These are phyloP conservation scores for Apamea anceps DNA, from an alignment of 2,888 invertebrate genomes.

Conservation along the genomic window DNA sequence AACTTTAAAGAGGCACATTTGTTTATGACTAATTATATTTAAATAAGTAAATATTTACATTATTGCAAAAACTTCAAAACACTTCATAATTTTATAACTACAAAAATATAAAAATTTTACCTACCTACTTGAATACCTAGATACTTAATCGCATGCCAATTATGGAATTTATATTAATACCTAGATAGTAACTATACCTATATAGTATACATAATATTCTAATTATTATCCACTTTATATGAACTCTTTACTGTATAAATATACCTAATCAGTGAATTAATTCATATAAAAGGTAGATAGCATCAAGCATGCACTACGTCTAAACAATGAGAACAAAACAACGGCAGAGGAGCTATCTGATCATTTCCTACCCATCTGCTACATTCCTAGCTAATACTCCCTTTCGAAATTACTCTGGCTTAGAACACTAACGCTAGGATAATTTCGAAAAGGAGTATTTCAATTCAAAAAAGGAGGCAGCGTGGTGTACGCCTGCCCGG, in stretches of 20 bases:
- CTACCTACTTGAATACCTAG: slow-evolving; percentile 34
- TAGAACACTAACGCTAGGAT: slow-evolving; percentile 74
- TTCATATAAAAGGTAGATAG: slow-evolving; percentile 55
- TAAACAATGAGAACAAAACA: slow-evolving; percentile 52
- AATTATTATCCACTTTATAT: slow-evolving; percentile 47
- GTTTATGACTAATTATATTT: slow-evolving; percentile 44
- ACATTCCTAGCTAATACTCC: slow-evolving; percentile 80
- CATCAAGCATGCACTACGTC: slow-evolving; percentile 30
- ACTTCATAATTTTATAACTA: slow-evolving; percentile 57
- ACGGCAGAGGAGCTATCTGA: slow-evolving; percentile 20
- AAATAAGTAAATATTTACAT: slow-evolving; percentile 67
- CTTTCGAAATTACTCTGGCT: slow-evolving; percentile 86
- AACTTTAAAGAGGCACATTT: slow-evolving; percentile 45
- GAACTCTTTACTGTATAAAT: slow-evolving; percentile 42
- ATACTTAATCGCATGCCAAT: slow-evolving; percentile 30
- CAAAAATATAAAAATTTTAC: slow-evolving; percentile 64
- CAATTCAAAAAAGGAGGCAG: slow-evolving; percentile 95
- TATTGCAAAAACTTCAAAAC: slow-evolving; percentile 61
- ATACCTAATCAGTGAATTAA: slow-evolving; percentile 40
- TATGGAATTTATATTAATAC: slow-evolving; percentile 29
- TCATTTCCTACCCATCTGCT: slow-evolving; percentile 6
- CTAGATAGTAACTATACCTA: neutral
- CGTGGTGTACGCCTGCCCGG: slow-evolving; percentile 91
- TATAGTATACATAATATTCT: slow-evolving; percentile 17
- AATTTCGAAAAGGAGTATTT: slow-evolving; percentile 91